phyloP scores from a whole-genome alignment of 2,113 vertebrate species.

The Clupea harengus region DNA sequence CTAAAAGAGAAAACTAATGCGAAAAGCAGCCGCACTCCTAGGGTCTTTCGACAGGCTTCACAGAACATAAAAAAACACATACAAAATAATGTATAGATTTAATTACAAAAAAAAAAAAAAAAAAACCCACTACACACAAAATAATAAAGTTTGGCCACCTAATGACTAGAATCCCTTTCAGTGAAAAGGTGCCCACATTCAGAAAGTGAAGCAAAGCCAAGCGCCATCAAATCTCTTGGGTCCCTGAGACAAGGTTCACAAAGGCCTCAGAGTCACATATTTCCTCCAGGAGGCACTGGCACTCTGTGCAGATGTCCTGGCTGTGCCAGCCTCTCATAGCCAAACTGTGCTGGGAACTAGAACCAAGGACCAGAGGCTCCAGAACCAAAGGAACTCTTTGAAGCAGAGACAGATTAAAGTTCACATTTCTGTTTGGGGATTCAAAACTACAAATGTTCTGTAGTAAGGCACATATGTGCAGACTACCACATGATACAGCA shows the following conservation, averaged over 20 bases:
- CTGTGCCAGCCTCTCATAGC: conserved; percentile 56
- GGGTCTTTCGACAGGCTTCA: background rate
- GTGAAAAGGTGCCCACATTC: background rate
- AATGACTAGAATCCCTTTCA: background rate
- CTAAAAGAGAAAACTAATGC: background rate
- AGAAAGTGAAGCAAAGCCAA: background rate
- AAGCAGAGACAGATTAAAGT: background rate
- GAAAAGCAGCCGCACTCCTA: background rate
- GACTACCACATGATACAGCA: background rate
- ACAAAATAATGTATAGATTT: background rate
- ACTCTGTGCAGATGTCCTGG: conserved; percentile 50
- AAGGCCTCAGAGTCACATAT: conserved; percentile 35
- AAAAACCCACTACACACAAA: background rate
- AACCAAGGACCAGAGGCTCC: background rate
- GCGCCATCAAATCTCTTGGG: conserved; percentile 43
- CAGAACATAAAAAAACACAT: background rate
- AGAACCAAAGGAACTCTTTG: conserved; percentile 54
- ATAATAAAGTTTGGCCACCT: no score
- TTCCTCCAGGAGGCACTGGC: conserved; percentile 41
- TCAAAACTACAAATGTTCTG: background rate
- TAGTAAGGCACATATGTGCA: background rate
- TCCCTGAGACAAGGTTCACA: background rate
- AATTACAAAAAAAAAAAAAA: background rate
- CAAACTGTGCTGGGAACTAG: conserved; percentile 21
- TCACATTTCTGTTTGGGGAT: background rate